Conservation (phyloP, 2,888 invertebrate genomes). For the Unio delphinus region DNA sequence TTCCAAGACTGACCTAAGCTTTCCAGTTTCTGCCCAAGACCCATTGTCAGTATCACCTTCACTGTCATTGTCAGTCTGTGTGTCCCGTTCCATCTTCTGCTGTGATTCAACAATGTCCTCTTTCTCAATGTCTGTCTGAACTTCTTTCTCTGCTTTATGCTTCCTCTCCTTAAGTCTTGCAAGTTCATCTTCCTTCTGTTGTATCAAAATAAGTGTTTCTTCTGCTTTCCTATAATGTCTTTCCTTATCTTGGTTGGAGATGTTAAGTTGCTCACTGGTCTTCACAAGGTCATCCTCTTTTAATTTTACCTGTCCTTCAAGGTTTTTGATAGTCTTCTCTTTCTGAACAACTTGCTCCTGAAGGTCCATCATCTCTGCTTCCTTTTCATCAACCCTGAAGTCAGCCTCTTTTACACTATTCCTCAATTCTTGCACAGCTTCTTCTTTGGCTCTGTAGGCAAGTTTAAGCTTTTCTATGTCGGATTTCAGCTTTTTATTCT, state of each 20-base stretch:
- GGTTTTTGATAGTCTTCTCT: conserved; percentile 14
- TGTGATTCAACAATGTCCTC: conserved; percentile 3
- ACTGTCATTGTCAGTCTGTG: not conserved
- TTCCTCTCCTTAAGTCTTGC: not conserved
- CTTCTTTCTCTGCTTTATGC: not conserved
- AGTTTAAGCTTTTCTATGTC: conserved; percentile 19
- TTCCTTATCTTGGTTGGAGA: conserved; percentile 13
- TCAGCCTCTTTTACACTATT: conserved; percentile 18
- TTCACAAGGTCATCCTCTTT: conserved; percentile 16
- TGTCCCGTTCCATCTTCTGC: conserved; percentile 1
- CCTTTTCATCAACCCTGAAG: conserved; percentile 23
- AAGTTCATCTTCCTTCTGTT: conserved; percentile 4
- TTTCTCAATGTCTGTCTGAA: conserved; percentile 1
- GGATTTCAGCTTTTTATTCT: conserved; percentile 17
- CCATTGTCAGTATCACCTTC: conserved; percentile 2
- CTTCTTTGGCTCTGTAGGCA: conserved; percentile 24
- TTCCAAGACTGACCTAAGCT: conserved; percentile 9
- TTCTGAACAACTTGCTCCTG: conserved; percentile 16
- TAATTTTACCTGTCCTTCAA: conserved; percentile 9
- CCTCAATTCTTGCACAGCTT: conserved; percentile 16
- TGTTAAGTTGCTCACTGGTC: conserved; percentile 28
- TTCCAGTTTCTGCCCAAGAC: conserved; percentile 1
- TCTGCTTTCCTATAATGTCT: conserved; percentile 12
- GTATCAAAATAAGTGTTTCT: too few species aligned
- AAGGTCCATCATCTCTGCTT: conserved; percentile 22